A percentile compares a stretch with the other conserved stretches of the same genome.
Conservation (phyloP, 2,888 invertebrate species). For the Rotaria sp. region DNA sequence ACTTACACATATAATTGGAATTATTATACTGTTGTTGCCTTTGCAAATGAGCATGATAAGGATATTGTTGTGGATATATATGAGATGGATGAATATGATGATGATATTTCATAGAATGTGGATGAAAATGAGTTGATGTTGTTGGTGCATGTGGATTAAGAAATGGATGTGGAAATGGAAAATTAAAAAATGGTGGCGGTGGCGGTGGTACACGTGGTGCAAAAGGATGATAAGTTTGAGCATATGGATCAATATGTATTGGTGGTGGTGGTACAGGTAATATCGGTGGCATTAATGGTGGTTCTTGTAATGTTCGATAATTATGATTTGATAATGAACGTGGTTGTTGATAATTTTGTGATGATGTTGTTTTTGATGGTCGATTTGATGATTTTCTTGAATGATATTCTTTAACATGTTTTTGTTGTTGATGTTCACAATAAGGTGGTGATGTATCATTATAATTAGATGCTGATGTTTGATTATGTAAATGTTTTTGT, state of each 20-base stretch:
- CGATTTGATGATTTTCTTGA: background rate
- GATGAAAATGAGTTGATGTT: background rate
- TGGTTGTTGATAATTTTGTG: background rate
- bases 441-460: background rate
- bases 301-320: background rate
- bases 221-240: background rate
- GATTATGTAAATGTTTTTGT: background rate
- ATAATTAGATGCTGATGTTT: background rate
- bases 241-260: background rate
- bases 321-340: conserved; percentile 13
- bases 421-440: background rate
- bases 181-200: background rate
- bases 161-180: background rate
- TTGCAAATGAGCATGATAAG: background rate
- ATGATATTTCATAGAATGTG: background rate
- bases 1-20: background rate
- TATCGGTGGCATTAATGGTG: background rate
- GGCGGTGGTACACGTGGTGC: background rate
- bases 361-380: background rate
- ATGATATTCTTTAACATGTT: background rate
- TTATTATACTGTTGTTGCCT: background rate
- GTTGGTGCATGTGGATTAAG: background rate
- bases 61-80: background rate
- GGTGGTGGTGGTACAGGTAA: background rate
- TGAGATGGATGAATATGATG: background rate